phyloP scores from a whole-genome alignment of 1,140 invertebrate species.

The Bombus confusus region DNA sequence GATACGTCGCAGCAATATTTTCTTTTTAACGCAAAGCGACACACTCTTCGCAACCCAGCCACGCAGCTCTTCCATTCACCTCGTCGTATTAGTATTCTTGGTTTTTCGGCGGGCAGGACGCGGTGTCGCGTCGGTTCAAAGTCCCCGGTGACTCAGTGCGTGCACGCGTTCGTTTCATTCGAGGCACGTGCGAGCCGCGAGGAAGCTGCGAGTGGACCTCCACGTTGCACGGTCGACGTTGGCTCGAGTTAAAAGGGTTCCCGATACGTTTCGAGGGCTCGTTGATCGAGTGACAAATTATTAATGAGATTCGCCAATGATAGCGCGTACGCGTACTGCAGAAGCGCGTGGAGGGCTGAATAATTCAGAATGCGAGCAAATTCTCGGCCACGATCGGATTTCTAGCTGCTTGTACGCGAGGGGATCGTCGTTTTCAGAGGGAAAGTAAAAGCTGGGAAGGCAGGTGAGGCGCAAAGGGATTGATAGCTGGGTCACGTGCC shows the following conservation, averaged over 20 bases:
- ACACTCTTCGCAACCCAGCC: background rate
- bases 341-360: slow-evolving; percentile 25
- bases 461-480: slow-evolving; percentile 42
- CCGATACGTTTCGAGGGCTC: background rate
- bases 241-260: slow-evolving; percentile 27
- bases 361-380: slow-evolving; percentile 44
- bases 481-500: slow-evolving; percentile 64
- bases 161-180: slow-evolving; percentile 58
- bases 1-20: background rate
- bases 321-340: background rate
- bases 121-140: slow-evolving; percentile 10
- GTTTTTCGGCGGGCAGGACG: slow-evolving; percentile 25
- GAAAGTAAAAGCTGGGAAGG: slow-evolving; percentile 33
- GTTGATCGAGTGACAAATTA: slow-evolving; percentile 60
- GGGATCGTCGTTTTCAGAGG: background rate
- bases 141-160: slow-evolving; percentile 45
- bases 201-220: slow-evolving; percentile 39
- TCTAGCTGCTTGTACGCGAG: background rate
- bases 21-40: background rate
- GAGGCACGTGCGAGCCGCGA: slow-evolving; percentile 53
- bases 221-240: slow-evolving; percentile 15
- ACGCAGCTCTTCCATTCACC: background rate
- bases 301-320: slow-evolving; percentile 53
- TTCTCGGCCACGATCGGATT: slow-evolving; percentile 35
- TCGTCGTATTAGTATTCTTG: slow-evolving; percentile 24